phyloP scores from a whole-genome alignment of 2,113 vertebrate genomes.

The Antigone vipio region DNA sequence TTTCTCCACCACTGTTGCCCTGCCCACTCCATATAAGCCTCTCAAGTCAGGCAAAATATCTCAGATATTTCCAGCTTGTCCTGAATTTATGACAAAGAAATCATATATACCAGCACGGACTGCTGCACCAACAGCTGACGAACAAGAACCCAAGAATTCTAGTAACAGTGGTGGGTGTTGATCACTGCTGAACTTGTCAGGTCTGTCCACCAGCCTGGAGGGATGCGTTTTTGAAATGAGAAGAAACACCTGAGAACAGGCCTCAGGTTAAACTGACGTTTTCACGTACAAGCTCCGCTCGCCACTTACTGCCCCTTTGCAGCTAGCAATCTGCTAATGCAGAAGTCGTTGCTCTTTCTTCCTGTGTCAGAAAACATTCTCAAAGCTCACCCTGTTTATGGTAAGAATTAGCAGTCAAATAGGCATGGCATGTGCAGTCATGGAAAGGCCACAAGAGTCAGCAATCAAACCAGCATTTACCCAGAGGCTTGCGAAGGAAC shows the following conservation, averaged over 20 bases:
- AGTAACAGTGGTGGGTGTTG: background rate
- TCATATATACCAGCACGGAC: background rate
- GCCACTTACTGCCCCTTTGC: background rate
- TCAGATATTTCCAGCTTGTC: background rate
- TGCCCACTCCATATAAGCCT: background rate
- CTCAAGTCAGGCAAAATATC: constrained; percentile 12
- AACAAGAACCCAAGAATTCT: background rate
- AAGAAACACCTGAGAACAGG: background rate
- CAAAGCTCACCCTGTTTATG: background rate
- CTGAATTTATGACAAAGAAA: background rate
- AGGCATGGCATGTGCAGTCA: constrained; percentile 17
- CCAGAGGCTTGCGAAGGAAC: background rate
- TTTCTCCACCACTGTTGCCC: constrained; percentile 24
- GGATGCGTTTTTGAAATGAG: background rate
- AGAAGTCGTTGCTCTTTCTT: background rate
- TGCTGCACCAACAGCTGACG: background rate
- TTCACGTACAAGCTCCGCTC: background rate
- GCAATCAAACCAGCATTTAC: background rate
- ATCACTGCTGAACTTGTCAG: background rate
- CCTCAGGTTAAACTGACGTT: background rate
- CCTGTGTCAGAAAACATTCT: background rate
- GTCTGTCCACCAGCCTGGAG: background rate
- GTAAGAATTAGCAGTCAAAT: background rate
- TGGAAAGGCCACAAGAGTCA: constrained; percentile 25
- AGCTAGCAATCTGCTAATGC: background rate